A percentile compares a stretch with the other conserved stretches of the same genome.
Evolutionary conservation across 1,140 invertebrate species (phyloP).

Genomic region (Drosophila ficusphila): DNA sequence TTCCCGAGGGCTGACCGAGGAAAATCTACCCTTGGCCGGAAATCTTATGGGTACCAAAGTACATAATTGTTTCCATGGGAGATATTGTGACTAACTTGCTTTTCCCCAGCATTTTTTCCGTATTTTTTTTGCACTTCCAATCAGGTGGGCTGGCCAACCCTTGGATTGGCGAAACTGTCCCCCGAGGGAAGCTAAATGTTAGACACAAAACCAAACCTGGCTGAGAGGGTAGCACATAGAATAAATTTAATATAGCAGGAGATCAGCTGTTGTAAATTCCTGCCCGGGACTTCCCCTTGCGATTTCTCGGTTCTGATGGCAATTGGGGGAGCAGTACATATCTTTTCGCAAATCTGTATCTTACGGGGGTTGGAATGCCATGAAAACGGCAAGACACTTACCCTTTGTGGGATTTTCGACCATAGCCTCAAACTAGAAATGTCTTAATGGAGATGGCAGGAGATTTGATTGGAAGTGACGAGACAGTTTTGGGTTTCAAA

Average conservation of each 20-base stretch:
- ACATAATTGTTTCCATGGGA: slow-evolving; percentile 72
- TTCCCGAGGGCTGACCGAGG: slow-evolving; percentile 15
- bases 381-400: slow-evolving; percentile 21
- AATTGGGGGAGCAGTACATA: slow-evolving; percentile 70
- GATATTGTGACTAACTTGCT: slow-evolving; percentile 40
- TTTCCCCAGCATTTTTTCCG: slow-evolving; percentile 11
- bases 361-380: slow-evolving; percentile 49
- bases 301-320: slow-evolving; percentile 44
- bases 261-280: slow-evolving; percentile 73
- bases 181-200: slow-evolving; percentile 48
- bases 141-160: slow-evolving; percentile 66
- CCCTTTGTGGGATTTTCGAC: slow-evolving; percentile 17
- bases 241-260: slow-evolving; percentile 68
- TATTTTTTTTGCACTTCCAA: slow-evolving; percentile 50
- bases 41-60: slow-evolving; percentile 39
- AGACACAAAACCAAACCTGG: slow-evolving; percentile 6
- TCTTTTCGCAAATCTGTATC: slow-evolving; percentile 60
- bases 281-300: background rate
- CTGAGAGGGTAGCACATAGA: slow-evolving; percentile 44
- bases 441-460: slow-evolving; percentile 16
- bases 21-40: slow-evolving; percentile 47
- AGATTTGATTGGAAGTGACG: slow-evolving; percentile 33
- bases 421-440: slow-evolving; percentile 34
- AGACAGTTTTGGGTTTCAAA: slow-evolving; percentile 23
- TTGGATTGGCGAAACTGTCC: slow-evolving; percentile 64